Conservation (phyloP, 2,797 vertebrate genomes). For the Hypotaenidia okinawae region DNA sequence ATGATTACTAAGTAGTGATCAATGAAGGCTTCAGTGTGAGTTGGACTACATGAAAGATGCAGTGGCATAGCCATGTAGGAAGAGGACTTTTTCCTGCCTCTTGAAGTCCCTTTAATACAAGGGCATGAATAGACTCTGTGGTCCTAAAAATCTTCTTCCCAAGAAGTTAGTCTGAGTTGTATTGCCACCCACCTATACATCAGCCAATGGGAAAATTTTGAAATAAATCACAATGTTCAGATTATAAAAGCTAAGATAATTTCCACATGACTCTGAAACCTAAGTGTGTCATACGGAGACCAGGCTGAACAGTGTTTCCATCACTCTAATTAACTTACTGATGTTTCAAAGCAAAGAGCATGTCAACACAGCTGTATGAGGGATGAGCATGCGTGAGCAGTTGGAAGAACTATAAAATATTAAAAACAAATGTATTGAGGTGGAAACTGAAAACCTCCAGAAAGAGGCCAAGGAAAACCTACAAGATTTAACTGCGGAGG, state of each 20-base stretch:
- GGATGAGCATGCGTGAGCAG: slow-evolving; percentile 50
- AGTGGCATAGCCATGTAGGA: background rate
- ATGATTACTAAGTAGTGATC: background rate
- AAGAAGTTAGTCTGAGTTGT: background rate
- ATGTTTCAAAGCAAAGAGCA: slow-evolving; percentile 71
- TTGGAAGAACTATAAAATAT: slow-evolving; percentile 63
- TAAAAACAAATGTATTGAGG: slow-evolving; percentile 63
- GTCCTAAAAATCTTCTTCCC: background rate
- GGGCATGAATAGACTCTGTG: background rate
- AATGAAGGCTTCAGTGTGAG: background rate
- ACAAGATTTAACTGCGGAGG: slow-evolving; percentile 58
- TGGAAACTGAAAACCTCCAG: slow-evolving; percentile 52
- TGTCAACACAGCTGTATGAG: slow-evolving; percentile 62
- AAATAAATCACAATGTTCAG: slow-evolving; percentile 30
- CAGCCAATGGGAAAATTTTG: background rate
- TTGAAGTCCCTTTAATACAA: background rate
- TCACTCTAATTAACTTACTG: slow-evolving; percentile 65
- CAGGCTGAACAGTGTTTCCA: slow-evolving; percentile 54
- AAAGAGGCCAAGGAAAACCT: slow-evolving; percentile 57
- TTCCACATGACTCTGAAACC: slow-evolving; percentile 10
- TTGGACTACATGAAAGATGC: background rate
- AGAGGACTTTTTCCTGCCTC: background rate
- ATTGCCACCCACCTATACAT: background rate
- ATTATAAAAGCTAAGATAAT: slow-evolving; percentile 25
- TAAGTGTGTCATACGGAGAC: background rate